A percentile compares a stretch with the other conserved stretches of the same genome.
Conservation (phyloP, 2,113 vertebrate species). For the Carassius carassius region DNA sequence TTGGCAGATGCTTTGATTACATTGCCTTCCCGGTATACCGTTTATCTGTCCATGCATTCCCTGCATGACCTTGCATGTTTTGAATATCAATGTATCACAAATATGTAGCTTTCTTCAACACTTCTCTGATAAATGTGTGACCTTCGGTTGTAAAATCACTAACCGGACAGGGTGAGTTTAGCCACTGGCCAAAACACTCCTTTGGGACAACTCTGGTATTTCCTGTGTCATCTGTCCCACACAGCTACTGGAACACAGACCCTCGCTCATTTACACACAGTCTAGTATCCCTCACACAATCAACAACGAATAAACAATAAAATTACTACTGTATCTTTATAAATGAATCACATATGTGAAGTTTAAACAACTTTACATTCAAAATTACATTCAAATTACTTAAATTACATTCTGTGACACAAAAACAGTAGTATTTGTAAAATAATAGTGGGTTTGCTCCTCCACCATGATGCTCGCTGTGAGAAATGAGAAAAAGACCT, state of each 20-base stretch:
- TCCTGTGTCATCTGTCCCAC: constrained; percentile 47
- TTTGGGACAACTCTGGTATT: constrained; percentile 55
- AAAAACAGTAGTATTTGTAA: no score
- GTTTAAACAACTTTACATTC: no score
- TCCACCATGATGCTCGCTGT: no score
- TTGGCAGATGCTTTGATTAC: background rate
- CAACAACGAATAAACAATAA: constrained; percentile 3
- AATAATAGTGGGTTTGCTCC: no score
- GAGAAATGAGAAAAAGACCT: no score
- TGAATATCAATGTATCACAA: background rate
- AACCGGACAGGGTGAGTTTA: constrained; percentile 33
- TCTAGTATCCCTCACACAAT: background rate
- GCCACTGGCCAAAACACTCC: constrained; percentile 40
- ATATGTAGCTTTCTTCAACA: constrained; percentile 11
- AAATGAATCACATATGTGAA: no score
- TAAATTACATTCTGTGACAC: no score
- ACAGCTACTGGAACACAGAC: background rate
- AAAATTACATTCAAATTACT: no score
- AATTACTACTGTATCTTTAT: no score
- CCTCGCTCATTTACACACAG: constrained; percentile 17
- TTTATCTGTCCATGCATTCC: background rate
- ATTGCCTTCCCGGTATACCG: background rate
- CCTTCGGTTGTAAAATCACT: constrained; percentile 25
- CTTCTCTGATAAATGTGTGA: constrained; percentile 10
- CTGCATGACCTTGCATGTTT: background rate